Conservation (phyloP, 2,113 vertebrate genomes). For the Platysternon megacephalum region DNA sequence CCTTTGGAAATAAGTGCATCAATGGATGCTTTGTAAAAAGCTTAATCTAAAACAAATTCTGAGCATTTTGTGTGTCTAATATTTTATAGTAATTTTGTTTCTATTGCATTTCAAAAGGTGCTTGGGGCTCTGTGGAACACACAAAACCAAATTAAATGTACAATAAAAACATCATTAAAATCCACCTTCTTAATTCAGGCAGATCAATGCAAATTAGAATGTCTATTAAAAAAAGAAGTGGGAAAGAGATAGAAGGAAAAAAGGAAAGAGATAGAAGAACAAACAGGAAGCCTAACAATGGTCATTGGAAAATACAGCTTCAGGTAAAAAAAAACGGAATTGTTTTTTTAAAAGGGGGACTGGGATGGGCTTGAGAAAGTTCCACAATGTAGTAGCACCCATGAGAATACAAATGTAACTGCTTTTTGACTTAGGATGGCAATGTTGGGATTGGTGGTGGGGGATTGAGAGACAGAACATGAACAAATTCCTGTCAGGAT, state of each 20-base stretch:
- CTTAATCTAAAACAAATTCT: neutral
- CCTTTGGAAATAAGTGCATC: neutral
- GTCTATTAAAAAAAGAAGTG: neutral
- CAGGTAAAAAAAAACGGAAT: neutral
- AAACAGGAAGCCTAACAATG: neutral
- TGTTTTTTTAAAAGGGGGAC: neutral
- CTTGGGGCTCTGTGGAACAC: neutral
- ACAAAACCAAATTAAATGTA: neutral
- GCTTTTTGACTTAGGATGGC: neutral
- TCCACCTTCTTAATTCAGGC: neutral
- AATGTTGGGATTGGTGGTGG: fast-evolving
- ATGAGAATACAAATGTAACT: fast-evolving
- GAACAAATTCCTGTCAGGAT: neutral
- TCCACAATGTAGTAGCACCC: neutral
- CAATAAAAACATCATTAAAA: conserved; percentile 5
- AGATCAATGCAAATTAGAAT: neutral
- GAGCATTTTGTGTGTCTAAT: neutral
- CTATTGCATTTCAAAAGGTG: neutral
- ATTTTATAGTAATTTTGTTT: neutral
- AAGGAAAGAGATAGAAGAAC: neutral
- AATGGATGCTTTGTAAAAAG: neutral
- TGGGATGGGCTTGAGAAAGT: neutral
- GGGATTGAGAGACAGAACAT: neutral
- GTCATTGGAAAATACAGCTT: neutral
- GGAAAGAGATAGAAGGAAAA: neutral